Evolutionary conservation across 92 coral and sea anemone species (phyloP), one percentile per base, ranked within the genome.

Genomic region (Siderastrea siderea): DNA sequence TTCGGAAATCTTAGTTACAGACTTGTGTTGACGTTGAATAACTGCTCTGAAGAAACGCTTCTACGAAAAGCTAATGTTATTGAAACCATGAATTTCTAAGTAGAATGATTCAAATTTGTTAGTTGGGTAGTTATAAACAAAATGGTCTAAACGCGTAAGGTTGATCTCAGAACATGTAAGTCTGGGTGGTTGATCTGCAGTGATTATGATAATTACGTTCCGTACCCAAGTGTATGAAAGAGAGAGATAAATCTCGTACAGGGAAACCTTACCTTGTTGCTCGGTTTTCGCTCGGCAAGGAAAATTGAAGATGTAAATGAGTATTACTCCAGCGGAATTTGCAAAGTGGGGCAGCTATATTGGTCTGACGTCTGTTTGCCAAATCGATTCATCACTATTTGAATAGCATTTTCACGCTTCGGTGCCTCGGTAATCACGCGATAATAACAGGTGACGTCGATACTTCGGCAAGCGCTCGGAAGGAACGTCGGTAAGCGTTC

Each of bases 371-470:
- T n/a, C 17, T 50, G 74, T 65, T 67, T 14, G 8, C 16, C 84
- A 79, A 51, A 50, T 64, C 74, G 71, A 65, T 65, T 51, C 13
- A 52, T 12, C 14, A 7, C 53, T 17, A 52, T 19, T 26, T 53
- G 78, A 10, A 26, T 38, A 57, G 46, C 46, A 68, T 7, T 81
- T 78, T 54, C 77, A 81, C 78, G 77, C 86, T 47, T 46, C 15
- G 26, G 67, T 70, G 78, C 70, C 15, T 44, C 8, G 54, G 74
- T 2, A 58, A 57, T 55, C 86, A 82, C 78, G 86, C 86, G 65
- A 82, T 59, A 12, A 1, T n/a, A n/a, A 16, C 44, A 61, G 6
- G 46, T 16, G 10, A 38, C 75, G 72, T 47, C 0, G 12, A 81
- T 26, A 43, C 55, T 64, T 63, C 83, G 83, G 13, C 59, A 38